phyloP scores from a whole-genome alignment of 2,113 vertebrate species.

The Albula glossodonta region DNA sequence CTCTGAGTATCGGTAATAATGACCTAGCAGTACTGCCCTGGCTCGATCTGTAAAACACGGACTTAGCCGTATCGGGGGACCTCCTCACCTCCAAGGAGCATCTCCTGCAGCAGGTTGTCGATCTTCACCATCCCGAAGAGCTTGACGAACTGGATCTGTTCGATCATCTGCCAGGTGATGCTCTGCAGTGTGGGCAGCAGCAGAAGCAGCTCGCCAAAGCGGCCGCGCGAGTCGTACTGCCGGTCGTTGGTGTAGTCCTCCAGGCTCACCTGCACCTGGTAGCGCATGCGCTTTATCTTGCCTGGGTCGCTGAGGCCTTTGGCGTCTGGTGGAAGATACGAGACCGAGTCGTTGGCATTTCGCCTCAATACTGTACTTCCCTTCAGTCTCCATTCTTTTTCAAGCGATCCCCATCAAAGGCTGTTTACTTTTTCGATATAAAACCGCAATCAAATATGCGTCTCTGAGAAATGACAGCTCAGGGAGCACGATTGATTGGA shows the following conservation, averaged over 20 bases:
- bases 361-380: too few relatives aligned
- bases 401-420: too few relatives aligned
- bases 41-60: too few relatives aligned
- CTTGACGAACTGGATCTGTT: conserved; percentile 98
- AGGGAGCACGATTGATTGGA: too few relatives aligned
- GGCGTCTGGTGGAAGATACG: conserved; percentile 75
- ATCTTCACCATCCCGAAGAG: conserved; percentile 98
- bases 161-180: conserved; percentile 99
- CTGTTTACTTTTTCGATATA: too few relatives aligned
- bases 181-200: conserved; percentile 93
- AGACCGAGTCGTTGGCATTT: background rate
- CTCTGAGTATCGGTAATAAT: too few relatives aligned
- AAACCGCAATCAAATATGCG: too few relatives aligned
- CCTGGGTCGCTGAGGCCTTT: conserved; percentile 92
- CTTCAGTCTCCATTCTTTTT: too few relatives aligned
- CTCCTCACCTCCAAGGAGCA: conserved; percentile 91
- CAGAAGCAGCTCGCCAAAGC: conserved; percentile 93
- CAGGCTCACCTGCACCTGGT: conserved; percentile 96
- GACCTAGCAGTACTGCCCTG: too few relatives aligned
- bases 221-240: conserved; percentile 91
- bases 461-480: too few relatives aligned
- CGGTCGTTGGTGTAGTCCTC: conserved; percentile 98
- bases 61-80: background rate
- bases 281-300: conserved; percentile 95
- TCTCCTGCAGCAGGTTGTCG: conserved; percentile 96